Conservation (phyloP, 1,140 invertebrate species). For the Drosophila miranda region DNA sequence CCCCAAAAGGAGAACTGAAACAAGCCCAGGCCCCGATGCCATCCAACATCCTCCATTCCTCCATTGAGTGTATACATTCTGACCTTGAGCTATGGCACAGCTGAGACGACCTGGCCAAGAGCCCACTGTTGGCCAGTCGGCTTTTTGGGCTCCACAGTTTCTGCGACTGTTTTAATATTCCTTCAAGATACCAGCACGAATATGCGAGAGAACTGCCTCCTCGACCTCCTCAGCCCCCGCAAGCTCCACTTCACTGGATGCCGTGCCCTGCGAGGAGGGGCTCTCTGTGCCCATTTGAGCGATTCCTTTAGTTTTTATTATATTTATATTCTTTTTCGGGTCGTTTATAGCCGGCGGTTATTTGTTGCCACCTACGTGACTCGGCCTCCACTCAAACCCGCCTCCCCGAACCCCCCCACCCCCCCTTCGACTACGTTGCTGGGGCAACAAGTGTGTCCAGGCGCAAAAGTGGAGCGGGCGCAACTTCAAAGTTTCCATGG, state of each 20-base stretch:
- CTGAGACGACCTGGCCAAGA: conserved; percentile 21
- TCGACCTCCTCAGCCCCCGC: not conserved
- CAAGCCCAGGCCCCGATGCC: conserved; percentile 8
- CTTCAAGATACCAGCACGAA: conserved; percentile 48
- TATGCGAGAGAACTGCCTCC: not conserved
- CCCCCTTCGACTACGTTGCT: conserved; percentile 8
- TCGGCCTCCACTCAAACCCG: conserved; percentile 4
- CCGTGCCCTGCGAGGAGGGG: conserved; percentile 1
- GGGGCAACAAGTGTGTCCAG: conserved; percentile 50
- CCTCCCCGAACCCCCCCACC: not conserved
- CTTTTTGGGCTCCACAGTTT: conserved; percentile 9
- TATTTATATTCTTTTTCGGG: conserved; percentile 26
- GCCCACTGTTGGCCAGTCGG: not conserved
- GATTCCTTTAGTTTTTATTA: conserved; percentile 40
- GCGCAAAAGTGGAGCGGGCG: conserved; percentile 1
- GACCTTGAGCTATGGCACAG: conserved; percentile 67
- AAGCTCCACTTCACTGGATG: not conserved
- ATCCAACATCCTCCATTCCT: not conserved
- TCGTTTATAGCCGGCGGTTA: conserved; percentile 56
- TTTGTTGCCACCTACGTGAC: conserved; percentile 75
- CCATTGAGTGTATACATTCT: conserved; percentile 16
- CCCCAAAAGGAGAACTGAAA: conserved; percentile 39
- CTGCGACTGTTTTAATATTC: conserved; percentile 71
- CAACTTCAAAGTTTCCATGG: conserved; percentile 45
- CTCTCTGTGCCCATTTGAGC: conserved; percentile 31